Percentiles rank a stretch among this genome's conserved stretches.
These are phyloP conservation scores for Coenobita brevimanus DNA, from an alignment of 1,140 invertebrate species.

Conservation along the genomic window DNA sequence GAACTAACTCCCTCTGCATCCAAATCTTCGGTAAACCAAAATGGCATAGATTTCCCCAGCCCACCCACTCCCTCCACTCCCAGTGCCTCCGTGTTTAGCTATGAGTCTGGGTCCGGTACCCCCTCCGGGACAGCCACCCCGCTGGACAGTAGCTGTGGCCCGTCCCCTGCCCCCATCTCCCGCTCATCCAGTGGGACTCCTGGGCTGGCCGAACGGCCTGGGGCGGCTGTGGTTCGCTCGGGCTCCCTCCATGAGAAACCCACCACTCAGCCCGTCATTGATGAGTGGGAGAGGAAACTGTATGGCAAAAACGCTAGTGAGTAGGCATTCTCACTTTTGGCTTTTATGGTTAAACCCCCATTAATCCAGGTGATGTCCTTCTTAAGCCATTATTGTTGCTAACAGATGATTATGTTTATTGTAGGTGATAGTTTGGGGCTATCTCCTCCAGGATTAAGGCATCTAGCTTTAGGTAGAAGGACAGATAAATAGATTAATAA, in stretches of 20 bases:
- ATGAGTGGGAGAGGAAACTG: constrained; percentile 63
- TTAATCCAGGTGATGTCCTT: background rate
- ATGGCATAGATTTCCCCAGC: constrained; percentile 18
- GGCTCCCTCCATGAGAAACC: constrained; percentile 62
- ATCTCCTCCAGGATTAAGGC: too few species aligned
- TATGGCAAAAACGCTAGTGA: constrained; percentile 65
- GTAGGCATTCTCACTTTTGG: constrained; percentile 36
- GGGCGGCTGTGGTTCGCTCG: constrained; percentile 56
- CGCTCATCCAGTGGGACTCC: constrained; percentile 43
- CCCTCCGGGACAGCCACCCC: constrained; percentile 41
- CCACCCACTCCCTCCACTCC: constrained; percentile 37
- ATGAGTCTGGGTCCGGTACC: constrained; percentile 37
- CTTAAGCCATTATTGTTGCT: too few species aligned
- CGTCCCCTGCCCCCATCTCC: constrained; percentile 34
- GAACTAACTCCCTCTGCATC: background rate
- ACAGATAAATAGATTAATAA: too few species aligned
- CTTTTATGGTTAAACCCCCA: constrained; percentile 5
- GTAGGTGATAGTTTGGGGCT: too few species aligned
- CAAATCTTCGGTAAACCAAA: constrained; percentile 7
- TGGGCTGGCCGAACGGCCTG: constrained; percentile 55
- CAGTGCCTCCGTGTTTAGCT: constrained; percentile 40
- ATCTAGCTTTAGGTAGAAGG: too few species aligned
- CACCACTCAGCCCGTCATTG: constrained; percentile 52
- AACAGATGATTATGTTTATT: too few species aligned
- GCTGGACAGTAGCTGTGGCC: constrained; percentile 39